These are phyloP conservation scores for Fragum sueziense DNA, from an alignment of 2,888 invertebrate species.

Conservation along the genomic window DNA sequence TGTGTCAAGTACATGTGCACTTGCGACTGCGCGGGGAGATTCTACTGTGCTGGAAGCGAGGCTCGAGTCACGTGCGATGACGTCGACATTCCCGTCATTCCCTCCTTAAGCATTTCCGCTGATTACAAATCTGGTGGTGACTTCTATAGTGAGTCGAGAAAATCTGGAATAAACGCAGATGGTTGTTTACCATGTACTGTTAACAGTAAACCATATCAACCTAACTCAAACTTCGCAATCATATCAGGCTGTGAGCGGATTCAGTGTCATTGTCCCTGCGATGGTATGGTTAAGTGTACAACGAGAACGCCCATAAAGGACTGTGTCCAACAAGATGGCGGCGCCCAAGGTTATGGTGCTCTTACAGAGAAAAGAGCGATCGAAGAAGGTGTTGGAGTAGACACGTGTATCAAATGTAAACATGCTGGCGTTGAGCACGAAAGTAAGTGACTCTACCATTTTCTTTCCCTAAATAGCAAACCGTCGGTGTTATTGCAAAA, in stretches of 20 bases:
- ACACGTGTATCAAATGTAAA: slow-evolving; percentile 39
- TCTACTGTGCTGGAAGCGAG: slow-evolving; percentile 49
- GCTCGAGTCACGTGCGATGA: slow-evolving; percentile 41
- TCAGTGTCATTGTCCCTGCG: slow-evolving; percentile 68
- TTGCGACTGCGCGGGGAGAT: slow-evolving; percentile 62
- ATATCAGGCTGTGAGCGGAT: slow-evolving; percentile 65
- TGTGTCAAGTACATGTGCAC: slow-evolving; percentile 60
- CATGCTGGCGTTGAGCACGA: slow-evolving; percentile 37
- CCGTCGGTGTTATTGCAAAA: too few species aligned
- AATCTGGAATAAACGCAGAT: background rate
- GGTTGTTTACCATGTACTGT: slow-evolving; percentile 39
- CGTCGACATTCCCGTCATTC: slow-evolving; percentile 1
- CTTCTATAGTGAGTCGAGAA: background rate
- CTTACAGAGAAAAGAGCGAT: background rate
- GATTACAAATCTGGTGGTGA: background rate
- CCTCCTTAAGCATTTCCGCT: slow-evolving; percentile 20
- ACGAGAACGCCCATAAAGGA: slow-evolving; percentile 33
- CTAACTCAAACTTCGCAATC: background rate
- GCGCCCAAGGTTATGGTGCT: slow-evolving; percentile 7
- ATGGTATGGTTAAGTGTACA: slow-evolving; percentile 68
- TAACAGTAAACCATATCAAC: background rate
- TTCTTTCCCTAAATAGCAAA: too few species aligned
- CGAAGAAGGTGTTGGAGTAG: slow-evolving; percentile 21
- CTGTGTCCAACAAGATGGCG: slow-evolving; percentile 25
- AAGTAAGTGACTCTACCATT: slow-evolving; percentile 46